Evolutionary conservation across 2,888 invertebrate species (phyloP), one percentile per base, ranked within the genome.

Genomic region (Parnassius glacialis): DNA sequence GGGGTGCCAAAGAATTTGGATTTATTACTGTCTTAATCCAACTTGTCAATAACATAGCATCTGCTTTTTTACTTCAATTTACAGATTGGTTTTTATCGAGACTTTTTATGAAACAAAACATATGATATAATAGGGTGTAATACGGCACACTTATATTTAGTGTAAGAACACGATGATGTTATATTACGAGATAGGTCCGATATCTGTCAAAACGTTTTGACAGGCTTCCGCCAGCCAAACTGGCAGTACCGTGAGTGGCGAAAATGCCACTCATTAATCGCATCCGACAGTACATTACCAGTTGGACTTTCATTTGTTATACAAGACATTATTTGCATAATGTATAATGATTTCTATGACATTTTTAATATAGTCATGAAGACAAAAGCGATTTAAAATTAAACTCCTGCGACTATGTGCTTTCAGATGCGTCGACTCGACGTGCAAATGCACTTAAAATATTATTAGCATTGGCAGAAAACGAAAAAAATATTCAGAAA

Each of bases 261-360:
- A 81, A 83, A 82, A 82, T 74, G 74, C 72, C 76, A 76, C 81
- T 81, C 81, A 83, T 83, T 88, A 85, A 85, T 85, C 84, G 82
- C 76, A 80, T 74, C 79, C 74, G 80, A 83, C 81, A 75, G 74
- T 78, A 70, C 68, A 72, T 79, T 77, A 75, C 76, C 78, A 75
- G 83, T 79, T 75, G 78, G 72, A 84, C 87, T 90, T 88, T 89
- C 87, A 80, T 85, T 81, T 84, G 82, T 87, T 87, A 84, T 81
- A 85, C 84, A 86, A 87, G 76, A 78, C 54, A 68, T 61, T 65
- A 69, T 71, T 71, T 69, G 67, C 70, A 69, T 72, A 70, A 71
- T 67, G 58, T 61, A 63, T n/a, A n/a, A n/a, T 45, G 34, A 42
- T 57, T 52, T 59, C 56, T 64, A 57, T 59, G 63, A 59, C 52